A percentile compares a stretch with the other conserved stretches of the same genome.
Evolutionary conservation across 2,797 vertebrate species (phyloP).

Genomic region (Dendrocincla fuliginosa): DNA sequence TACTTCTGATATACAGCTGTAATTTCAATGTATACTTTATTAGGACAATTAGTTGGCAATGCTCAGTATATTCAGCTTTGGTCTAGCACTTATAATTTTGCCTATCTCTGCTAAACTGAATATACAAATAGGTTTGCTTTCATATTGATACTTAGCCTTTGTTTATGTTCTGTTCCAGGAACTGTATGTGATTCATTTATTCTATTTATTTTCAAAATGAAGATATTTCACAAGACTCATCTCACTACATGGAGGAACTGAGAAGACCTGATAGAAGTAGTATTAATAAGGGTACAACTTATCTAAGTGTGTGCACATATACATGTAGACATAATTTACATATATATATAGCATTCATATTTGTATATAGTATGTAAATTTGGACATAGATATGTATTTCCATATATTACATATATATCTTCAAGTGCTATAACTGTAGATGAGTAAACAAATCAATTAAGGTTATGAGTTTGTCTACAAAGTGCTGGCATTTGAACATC

Average conservation of each 20-base stretch:
- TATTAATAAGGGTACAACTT: not conserved
- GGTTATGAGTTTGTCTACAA: not conserved
- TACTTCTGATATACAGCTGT: not conserved
- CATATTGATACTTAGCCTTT: not conserved
- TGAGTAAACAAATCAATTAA: not conserved
- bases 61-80: not conserved
- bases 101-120: not conserved
- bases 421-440: not conserved
- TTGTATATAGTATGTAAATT: not conserved
- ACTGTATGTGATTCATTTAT: not conserved
- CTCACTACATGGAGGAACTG: not conserved
- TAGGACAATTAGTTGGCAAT: not conserved
- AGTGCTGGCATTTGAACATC: not conserved
- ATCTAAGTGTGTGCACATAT: fast-evolving
- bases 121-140: not conserved
- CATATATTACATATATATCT: not conserved
- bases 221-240: not conserved
- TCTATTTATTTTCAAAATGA: not conserved
- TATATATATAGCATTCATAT: not conserved
- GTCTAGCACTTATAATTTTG: not conserved
- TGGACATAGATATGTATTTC: not conserved
- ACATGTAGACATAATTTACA: not conserved
- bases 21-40: not conserved
- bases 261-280: not conserved
- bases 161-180: not conserved